Evolutionary conservation across 2,888 invertebrate species (phyloP), one percentile per base, ranked within the genome.

Genomic region (Epistrophe eligans): DNA sequence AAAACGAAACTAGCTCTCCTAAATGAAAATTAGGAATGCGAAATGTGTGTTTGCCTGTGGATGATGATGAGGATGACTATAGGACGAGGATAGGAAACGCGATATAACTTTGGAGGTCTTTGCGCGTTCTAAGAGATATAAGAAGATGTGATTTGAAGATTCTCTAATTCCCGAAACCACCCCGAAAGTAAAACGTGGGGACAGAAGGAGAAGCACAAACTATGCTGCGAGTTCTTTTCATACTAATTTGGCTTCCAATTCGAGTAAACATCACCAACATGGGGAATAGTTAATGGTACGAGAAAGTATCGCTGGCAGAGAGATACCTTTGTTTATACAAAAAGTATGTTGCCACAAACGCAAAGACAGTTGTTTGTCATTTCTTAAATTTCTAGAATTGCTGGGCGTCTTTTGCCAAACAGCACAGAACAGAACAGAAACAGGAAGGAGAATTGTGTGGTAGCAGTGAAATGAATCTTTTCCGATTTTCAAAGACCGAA

Each of bases 381-480:
- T 87, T 83, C 83, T 83, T 67, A 83, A 83, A 87, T 87, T 87
- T 87, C 82, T 76, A 72, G 79, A 87, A 87, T 87, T 79, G 71
- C 71, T 87, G 66, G 83, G 71, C 76, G 79, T 76, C 72, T 76
- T 76, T 60, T 57, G 11, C 38, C 70, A 48, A 10, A 28, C 62
- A 19, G 43, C 38, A 58, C 15, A 40, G 40, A 10, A 28, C 62
- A 19, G 43, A 45, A 58, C 15, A 62, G 2, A 62, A 8, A 43
- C 62, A 62, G 38, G 40, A 70, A 28, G 24, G 24, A 28, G 55
- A 28, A 55, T 55, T 70, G 55, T 70, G 45, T 45, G 24, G 35
- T 43, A 64, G 67, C 40, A 66, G 17, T 35, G 24, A 57, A 74
- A 76, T 79, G 72, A 58, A 77, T 82, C 77, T 82, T 66, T 70